Percentiles rank a stretch among this genome's conserved stretches.
Conservation (phyloP, 2,113 vertebrate genomes). For the Tor tambroides region DNA sequence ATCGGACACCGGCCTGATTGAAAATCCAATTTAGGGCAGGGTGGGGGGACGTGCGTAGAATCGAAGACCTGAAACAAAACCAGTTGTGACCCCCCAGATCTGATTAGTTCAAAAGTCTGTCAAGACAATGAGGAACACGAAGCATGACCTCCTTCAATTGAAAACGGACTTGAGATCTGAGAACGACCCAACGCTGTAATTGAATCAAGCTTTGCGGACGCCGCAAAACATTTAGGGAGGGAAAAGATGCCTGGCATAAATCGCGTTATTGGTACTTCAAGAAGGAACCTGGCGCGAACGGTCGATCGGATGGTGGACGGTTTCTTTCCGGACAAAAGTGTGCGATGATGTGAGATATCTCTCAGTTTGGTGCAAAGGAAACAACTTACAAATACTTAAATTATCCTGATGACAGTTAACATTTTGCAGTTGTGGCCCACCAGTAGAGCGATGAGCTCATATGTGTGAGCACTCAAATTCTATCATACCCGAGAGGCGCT, state of each 20-base stretch:
- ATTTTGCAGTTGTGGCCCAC: conserved; percentile 60
- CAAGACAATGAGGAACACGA: conserved; percentile 80
- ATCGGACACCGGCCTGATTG: conserved; percentile 72
- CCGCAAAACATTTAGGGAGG: conserved; percentile 5
- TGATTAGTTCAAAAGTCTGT: conserved; percentile 71
- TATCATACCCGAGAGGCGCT: conserved; percentile 52
- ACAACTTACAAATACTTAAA: conserved; percentile 63
- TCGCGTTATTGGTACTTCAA: conserved; percentile 50
- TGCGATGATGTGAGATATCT: conserved; percentile 35
- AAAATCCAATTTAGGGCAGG: conserved; percentile 62
- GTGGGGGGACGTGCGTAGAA: conserved; percentile 44
- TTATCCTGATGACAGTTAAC: conserved; percentile 64
- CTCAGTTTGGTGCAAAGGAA: conserved; percentile 48
- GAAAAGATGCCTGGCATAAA: neutral
- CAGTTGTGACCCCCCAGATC: conserved; percentile 77
- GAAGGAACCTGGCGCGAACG: conserved; percentile 39
- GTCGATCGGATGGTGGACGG: conserved; percentile 4
- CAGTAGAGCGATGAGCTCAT: conserved; percentile 62
- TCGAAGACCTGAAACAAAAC: conserved; percentile 72
- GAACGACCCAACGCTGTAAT: conserved; percentile 69
- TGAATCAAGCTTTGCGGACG: conserved; percentile 71
- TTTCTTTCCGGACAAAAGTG: conserved; percentile 26
- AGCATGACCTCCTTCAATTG: conserved; percentile 80
- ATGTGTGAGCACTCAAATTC: conserved; percentile 40
- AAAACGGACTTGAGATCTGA: conserved; percentile 75